phyloP scores from a whole-genome alignment of 2,113 vertebrate species.

The Catharus bicknelli region DNA sequence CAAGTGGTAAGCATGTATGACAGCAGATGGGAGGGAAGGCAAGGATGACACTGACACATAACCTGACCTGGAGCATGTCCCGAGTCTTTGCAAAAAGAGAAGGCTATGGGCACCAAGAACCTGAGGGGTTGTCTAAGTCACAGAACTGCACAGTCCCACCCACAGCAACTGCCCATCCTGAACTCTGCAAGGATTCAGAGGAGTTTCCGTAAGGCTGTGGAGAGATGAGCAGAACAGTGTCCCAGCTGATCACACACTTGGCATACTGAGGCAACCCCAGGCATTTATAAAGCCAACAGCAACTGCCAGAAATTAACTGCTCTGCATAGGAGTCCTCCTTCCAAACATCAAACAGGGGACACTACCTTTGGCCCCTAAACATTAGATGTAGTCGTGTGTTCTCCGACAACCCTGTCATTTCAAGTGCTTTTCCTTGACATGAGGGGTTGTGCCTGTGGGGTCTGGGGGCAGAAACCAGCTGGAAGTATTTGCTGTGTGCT shows the following conservation, averaged over 20 bases:
- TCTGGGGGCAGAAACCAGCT: background rate
- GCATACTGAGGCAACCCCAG: background rate
- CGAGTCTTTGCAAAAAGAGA: background rate
- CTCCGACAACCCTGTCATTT: background rate
- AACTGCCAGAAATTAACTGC: background rate
- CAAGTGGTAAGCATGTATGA: background rate
- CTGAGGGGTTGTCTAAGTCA: background rate
- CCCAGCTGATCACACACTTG: background rate
- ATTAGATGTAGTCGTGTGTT: accelerated
- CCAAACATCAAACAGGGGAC: background rate
- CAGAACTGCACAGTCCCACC: background rate
- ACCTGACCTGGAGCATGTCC: background rate
- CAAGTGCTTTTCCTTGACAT: background rate
- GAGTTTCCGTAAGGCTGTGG: background rate
- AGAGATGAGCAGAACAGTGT: background rate
- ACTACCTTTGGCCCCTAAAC: background rate
- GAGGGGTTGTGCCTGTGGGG: accelerated
- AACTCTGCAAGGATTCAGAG: background rate
- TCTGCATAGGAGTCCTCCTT: background rate
- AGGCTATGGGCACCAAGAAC: accelerated
- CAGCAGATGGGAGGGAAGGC: background rate
- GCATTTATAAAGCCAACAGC: background rate
- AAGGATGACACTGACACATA: background rate
- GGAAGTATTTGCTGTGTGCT: background rate
- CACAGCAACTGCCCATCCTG: accelerated